Evolutionary conservation across 2,113 vertebrate species (phyloP).

Genomic region (Podilymbus podiceps): DNA sequence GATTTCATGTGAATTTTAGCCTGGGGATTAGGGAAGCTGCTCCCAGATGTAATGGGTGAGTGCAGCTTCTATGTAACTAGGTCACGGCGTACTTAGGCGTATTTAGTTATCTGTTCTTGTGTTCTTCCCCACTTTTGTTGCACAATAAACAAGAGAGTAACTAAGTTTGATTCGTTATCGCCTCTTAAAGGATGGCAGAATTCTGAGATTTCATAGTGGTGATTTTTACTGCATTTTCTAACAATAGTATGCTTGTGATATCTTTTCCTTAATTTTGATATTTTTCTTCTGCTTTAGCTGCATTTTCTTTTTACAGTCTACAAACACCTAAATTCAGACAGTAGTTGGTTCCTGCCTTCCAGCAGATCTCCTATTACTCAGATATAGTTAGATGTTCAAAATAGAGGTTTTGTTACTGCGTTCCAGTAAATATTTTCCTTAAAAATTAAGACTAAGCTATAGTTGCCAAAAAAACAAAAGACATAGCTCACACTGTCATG

Average conservation of each 20-base stretch:
- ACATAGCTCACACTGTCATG: neutral
- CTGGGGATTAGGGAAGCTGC: neutral
- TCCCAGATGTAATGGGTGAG: neutral
- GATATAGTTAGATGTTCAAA: neutral
- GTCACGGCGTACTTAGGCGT: neutral
- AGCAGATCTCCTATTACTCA: neutral
- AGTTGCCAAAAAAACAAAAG: neutral
- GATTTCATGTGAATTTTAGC: conserved; percentile 24
- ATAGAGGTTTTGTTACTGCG: neutral
- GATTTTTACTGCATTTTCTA: neutral
- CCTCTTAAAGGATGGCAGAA: neutral
- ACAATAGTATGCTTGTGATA: neutral
- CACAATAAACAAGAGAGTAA: neutral
- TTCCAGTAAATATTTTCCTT: neutral
- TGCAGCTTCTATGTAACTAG: conserved; percentile 6
- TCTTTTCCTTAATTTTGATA: neutral
- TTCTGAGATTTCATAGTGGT: neutral
- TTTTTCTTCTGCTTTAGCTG: neutral
- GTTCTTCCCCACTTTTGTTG: neutral
- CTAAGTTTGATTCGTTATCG: neutral
- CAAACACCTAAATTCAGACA: neutral
- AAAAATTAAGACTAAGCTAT: neutral
- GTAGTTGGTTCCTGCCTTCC: neutral
- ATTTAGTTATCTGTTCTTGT: neutral
- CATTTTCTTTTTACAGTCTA: neutral